Percentiles rank a stretch among this genome's conserved stretches.
Evolutionary conservation across 2,113 vertebrate species (phyloP).

Genomic region (Psophia crepitans): DNA sequence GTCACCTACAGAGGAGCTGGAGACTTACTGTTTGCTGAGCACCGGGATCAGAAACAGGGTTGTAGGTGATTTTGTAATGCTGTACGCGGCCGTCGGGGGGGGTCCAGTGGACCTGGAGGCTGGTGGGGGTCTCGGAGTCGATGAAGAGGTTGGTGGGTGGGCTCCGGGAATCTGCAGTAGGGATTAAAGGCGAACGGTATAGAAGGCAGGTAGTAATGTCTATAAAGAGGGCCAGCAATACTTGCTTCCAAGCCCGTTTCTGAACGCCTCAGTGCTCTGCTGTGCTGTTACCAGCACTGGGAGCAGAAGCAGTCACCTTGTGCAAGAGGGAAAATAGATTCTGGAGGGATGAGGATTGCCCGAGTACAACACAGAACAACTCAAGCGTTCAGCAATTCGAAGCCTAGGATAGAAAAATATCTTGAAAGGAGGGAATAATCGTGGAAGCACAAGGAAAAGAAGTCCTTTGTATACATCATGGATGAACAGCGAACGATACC

Average conservation of each 20-base stretch:
- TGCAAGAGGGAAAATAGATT: not conserved
- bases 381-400: not conserved
- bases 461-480: accelerated
- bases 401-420: not conserved
- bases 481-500: not conserved
- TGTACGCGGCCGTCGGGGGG: constrained; percentile 80
- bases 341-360: not conserved
- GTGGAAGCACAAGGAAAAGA: not conserved
- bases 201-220: not conserved
- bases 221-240: not conserved
- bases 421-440: not conserved
- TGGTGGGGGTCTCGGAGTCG: constrained; percentile 80
- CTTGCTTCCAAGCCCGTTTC: not conserved
- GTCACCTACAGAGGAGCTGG: not conserved
- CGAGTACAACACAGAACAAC: not conserved
- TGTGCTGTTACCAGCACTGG: not conserved
- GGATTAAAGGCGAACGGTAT: not conserved
- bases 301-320: not conserved
- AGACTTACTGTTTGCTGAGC: constrained; percentile 67
- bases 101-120: constrained; percentile 82
- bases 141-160: constrained; percentile 81
- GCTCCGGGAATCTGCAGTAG: constrained; percentile 73
- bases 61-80: constrained; percentile 83
- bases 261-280: accelerated
- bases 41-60: constrained; percentile 55